These are phyloP conservation scores for Chloroceryle aenea DNA, from an alignment of 2,113 vertebrate species.

Conservation along the genomic window DNA sequence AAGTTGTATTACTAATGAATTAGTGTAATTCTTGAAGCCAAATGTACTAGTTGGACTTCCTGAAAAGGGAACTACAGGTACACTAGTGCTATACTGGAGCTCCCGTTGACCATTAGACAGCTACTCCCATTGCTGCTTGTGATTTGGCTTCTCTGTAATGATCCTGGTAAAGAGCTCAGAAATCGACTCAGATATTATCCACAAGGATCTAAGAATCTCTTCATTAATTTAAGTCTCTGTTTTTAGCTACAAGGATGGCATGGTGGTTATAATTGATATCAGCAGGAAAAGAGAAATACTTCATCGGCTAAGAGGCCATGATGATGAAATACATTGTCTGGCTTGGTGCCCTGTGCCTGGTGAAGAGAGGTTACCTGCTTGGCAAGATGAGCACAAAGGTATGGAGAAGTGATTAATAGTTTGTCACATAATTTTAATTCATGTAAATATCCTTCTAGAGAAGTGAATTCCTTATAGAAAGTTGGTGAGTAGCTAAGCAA, in stretches of 20 bases:
- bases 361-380: constrained; percentile 73
- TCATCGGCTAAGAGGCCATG: constrained; percentile 90
- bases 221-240: neutral
- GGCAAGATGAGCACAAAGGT: constrained; percentile 82
- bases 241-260: constrained; percentile 94
- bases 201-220: neutral
- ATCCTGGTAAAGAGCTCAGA: neutral
- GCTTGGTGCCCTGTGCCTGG: constrained; percentile 85
- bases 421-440: neutral
- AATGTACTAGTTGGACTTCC: neutral
- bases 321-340: constrained; percentile 93
- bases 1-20: neutral
- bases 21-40: neutral
- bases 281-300: constrained; percentile 89
- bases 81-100: neutral
- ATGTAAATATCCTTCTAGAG: neutral
- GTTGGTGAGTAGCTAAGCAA: neutral
- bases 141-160: neutral
- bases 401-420: neutral
- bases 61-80: neutral
- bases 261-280: constrained; percentile 91
- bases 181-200: neutral
- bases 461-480: neutral
- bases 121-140: neutral
- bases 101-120: neutral